Evolutionary conservation across 2,888 invertebrate species (phyloP), one percentile per base, ranked within the genome.

Genomic region (Nasonovia ribisnigri): DNA sequence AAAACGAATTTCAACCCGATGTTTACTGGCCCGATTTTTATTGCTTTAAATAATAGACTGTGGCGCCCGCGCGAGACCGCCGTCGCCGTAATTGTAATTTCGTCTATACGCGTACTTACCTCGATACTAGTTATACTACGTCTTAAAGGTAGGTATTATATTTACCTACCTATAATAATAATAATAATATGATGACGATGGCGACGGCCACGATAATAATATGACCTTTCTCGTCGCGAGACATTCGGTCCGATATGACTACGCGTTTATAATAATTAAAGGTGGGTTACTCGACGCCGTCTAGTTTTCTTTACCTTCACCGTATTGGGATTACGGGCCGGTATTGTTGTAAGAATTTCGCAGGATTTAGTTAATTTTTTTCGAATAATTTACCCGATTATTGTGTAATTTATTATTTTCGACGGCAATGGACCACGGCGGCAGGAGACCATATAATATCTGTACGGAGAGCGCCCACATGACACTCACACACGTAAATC

Each of bases 11-110:
- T 67, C 84, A 90, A 93, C 93, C 93, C 36, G 86, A 90, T 93
- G 90, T 36, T 93, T 87, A 93, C 46, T 46, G 93, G 90, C 86
- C 67, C 43, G 90, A 90, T 93, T 93, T 93, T 93, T 93, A 93
- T 93, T 93, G 93, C 93, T 93, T 93, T 93, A 93, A 93, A 93
- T 93, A 93, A 93, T 93, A 93, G 93, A 87, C 90, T 84, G 24
- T 93, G 88, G 88, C 92, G 92, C 92, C 92, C 36, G n/a, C 48
- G 29, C 57, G 67, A 36, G 43, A 29, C 60, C 87, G 67, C 26
- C 92, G 20, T 24, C 42, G 60, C 57, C 86, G 88, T 88, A 88
- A 92, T 92, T 88, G 77, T 88, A 77, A 67, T 88, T 92, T 88
- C 42, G 92, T 51, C 60, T 90, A 42, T 88, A 48, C 8, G 8